Evolutionary conservation across 2,888 invertebrate genomes (phyloP), one percentile per base, ranked within the genome.

Genomic region (Pyrochroa serraticornis): DNA sequence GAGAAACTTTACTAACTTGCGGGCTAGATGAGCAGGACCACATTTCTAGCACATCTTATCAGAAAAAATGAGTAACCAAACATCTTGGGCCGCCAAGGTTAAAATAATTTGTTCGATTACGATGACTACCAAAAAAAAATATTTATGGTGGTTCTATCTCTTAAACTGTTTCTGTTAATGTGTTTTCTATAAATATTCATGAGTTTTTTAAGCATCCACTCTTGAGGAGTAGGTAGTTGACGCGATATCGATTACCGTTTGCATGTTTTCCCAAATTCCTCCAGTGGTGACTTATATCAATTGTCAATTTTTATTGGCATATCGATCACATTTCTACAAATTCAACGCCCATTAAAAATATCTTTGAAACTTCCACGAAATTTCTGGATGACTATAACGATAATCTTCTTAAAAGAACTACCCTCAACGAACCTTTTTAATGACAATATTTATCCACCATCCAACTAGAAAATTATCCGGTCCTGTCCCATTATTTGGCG

Each of bases 381-480:
- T 10, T 33, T 7, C 35, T 6, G 35, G 2, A 2, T 44, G 22
- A 22, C n/a, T n/a, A n/a, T n/a, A n/a, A n/a, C n/a, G n/a, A n/a
- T n/a, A n/a, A n/a, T n/a, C 7, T 43, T 30, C 12, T 31, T 14
- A 41, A 7, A 7, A 14, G 6, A 41, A 7, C 7, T 1, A 13
- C 1, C 12, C 14, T 36, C 12, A 9, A 10, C n/a, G 8, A 13
- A 13, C 12, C 34, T 9, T 13, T 7, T 14, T 34, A 22, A 46
- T 41, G 31, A 41, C 13, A 47, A 42, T 22, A 44, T 44, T 37
- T 48, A 47, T 47, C 46, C 41, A 47, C 51, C 47, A 58, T 36
- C 35, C 33, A 43, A 52, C 43, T 48, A 52, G 58, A 51, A 58
- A 52, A 58, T 47, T 6, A 52, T 38, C 52, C 46, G 10, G 41